Evolutionary conservation across 1,140 invertebrate genomes (phyloP), one percentile per base, ranked within the genome.

Genomic region (Hydropsyche tenuis): DNA sequence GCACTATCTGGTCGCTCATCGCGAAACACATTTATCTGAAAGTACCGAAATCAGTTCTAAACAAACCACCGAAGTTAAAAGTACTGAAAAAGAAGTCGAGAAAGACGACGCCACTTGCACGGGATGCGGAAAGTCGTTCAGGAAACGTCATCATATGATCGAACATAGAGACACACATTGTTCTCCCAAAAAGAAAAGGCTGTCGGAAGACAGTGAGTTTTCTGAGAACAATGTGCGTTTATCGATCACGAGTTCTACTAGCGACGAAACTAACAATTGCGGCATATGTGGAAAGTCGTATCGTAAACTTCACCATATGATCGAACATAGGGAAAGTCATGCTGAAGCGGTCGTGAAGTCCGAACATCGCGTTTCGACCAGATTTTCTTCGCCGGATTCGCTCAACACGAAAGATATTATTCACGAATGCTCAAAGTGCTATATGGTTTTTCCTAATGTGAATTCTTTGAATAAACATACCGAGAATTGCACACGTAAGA

Each of bases 381-480:
- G 68, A 16, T 53, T 56, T 20, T 82, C 81, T 74, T 80, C 82
- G 5, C 81, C 83, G 63, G 83, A 83, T 73, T 79, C 81, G 11
- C 73, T 85, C 5, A 84, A 82, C 5, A 82, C 84, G 18, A 85
- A 80, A 78, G 85, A 86, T 71, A 86, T 86, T 43, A 86, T 86
- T 74, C 85, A 86, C 69, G 85, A 86, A 78, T 86, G 85, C 77
- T 81, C 84, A 4, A 80, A 83, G 22, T 86, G 85, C 73, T 86
- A 86, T 72, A 86, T 85, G 84, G 85, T 86, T 0, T 86, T 86
- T 73, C 85, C 85, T 5, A 86, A 86, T 78, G 83, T 84, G 69
- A 84, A 84, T 77, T 85, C 85, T 9, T 77, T 86, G 9, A 85
- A 80, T 63, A 86, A 85, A 73, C 85, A 86, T 64, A 80, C 79